phyloP scores from a whole-genome alignment of 1,140 invertebrate genomes.

The Procambarus clarkii region DNA sequence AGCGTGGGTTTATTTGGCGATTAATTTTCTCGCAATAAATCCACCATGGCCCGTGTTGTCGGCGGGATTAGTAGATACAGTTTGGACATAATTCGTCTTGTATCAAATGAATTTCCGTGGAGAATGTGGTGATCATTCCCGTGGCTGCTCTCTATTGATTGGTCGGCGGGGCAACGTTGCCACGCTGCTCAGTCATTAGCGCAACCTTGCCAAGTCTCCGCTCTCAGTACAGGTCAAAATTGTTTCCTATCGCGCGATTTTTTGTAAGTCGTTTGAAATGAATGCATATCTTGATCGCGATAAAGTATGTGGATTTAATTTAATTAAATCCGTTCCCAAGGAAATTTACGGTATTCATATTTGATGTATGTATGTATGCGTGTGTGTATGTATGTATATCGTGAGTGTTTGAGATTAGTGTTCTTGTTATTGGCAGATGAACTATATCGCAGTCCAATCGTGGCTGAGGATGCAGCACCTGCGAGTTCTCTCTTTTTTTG shows the following conservation, averaged over 20 bases:
- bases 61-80: not conserved
- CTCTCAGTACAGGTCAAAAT: constrained; percentile 53
- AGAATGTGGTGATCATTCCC: constrained; percentile 42
- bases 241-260: constrained; percentile 44
- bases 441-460: not conserved
- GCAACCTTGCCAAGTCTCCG: constrained; percentile 30
- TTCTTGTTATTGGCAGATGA: not conserved
- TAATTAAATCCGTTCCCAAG: not conserved
- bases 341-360: not conserved
- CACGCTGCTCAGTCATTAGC: constrained; percentile 53
- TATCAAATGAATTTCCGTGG: constrained; percentile 26
- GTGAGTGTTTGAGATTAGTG: not conserved
- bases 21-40: too few species aligned
- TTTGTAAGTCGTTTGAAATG: constrained; percentile 21
- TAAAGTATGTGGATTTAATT: not conserved
- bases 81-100: constrained; percentile 13
- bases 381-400: not conserved
- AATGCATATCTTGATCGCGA: constrained; percentile 42
- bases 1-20: not conserved
- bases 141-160: constrained; percentile 51
- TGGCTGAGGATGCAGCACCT: not conserved
- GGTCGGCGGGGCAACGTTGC: constrained; percentile 41
- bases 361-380: not conserved
- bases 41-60: not conserved
- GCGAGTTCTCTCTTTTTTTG: not conserved